Conservation (phyloP, 2,888 invertebrate genomes). For the Zhengitettix transpicula region DNA sequence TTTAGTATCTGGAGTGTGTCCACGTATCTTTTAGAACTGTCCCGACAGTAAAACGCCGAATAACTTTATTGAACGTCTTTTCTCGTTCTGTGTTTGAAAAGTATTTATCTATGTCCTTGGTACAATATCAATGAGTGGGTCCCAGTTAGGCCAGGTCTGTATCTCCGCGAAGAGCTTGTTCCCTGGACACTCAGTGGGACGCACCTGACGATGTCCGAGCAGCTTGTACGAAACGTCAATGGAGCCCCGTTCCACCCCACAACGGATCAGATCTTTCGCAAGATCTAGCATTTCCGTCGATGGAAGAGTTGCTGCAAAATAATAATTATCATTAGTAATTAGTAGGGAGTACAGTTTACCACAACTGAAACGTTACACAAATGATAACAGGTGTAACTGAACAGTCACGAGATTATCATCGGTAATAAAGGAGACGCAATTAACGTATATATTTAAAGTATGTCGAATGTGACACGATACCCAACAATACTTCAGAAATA, state of each 20-base stretch:
- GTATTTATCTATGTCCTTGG: neutral
- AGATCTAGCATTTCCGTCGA: slow-evolving; percentile 39
- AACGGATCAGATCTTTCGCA: slow-evolving; percentile 38
- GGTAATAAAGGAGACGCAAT: too few relatives aligned
- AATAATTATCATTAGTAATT: neutral
- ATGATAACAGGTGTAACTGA: too few relatives aligned
- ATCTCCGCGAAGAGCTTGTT: slow-evolving; percentile 40
- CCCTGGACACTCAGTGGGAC: slow-evolving; percentile 52
- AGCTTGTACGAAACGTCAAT: slow-evolving; percentile 40
- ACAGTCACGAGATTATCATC: too few relatives aligned
- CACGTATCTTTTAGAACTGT: too few relatives aligned
- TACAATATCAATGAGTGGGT: neutral
- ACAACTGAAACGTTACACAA: too few relatives aligned
- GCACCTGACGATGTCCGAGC: slow-evolving; percentile 44
- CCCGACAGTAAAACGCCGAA: too few relatives aligned
- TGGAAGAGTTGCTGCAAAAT: slow-evolving; percentile 37
- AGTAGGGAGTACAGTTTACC: neutral
- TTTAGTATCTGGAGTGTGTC: too few relatives aligned
- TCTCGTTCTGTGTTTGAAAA: too few relatives aligned
- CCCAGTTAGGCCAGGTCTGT: slow-evolving; percentile 38
- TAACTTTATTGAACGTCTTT: too few relatives aligned
- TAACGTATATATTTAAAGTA: too few relatives aligned
- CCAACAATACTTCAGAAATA: too few relatives aligned
- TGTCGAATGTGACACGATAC: too few relatives aligned
- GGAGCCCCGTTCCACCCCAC: slow-evolving; percentile 41